Evolutionary conservation across 92 coral and sea anemone species (phyloP).

Genomic region (Epizoanthus ramosus): DNA sequence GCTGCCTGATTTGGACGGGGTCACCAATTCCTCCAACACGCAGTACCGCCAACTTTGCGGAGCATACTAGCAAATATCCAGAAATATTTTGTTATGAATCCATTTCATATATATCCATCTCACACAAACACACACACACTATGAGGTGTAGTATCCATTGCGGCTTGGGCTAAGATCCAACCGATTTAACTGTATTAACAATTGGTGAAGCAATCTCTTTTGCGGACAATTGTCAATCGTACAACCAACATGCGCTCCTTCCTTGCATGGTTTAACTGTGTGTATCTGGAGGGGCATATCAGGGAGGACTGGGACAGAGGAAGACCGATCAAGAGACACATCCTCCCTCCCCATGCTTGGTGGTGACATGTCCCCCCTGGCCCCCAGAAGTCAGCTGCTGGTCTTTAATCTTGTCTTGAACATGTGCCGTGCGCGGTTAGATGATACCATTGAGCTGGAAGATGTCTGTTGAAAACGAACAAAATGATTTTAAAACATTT

Average conservation of each 20-base stretch:
- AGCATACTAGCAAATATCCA: too few relatives aligned
- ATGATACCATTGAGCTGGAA: constrained; percentile 58
- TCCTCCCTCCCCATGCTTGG: constrained; percentile 41
- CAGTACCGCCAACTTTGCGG: too few relatives aligned
- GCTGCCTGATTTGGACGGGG: too few relatives aligned
- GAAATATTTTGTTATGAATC: neutral
- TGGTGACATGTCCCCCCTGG: constrained; percentile 49
- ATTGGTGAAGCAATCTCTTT: constrained; percentile 75
- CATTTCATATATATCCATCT: neutral
- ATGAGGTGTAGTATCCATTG: constrained; percentile 32
- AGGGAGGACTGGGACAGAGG: constrained; percentile 77
- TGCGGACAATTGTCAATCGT: constrained; percentile 79
- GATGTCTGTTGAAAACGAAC: constrained; percentile 47
- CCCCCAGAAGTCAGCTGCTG: constrained; percentile 87
- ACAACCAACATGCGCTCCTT: constrained; percentile 63
- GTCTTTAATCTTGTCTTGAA: constrained; percentile 70
- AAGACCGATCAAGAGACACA: constrained; percentile 47
- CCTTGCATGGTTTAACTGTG: constrained; percentile 31
- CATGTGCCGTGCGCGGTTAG: constrained; percentile 61
- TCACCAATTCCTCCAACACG: too few relatives aligned
- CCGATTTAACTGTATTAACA: constrained; percentile 57
- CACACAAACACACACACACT: neutral
- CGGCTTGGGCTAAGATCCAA: constrained; percentile 55
- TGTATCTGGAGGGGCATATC: constrained; percentile 52
- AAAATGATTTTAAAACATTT: too few relatives aligned